Conservation (phyloP, 1,140 invertebrate species). For the Papilio helenus region DNA sequence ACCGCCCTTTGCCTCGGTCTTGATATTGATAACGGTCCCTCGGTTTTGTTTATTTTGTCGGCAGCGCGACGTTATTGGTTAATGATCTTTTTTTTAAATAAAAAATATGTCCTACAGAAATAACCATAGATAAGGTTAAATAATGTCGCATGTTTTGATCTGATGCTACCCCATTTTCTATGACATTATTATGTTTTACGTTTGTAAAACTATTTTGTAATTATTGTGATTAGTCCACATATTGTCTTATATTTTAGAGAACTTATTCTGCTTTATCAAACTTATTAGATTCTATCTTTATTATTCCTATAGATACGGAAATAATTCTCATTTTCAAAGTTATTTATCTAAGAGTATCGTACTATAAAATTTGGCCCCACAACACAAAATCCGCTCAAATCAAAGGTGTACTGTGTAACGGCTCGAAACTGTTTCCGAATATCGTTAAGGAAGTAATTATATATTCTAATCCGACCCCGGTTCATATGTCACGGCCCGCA, state of each 20-base stretch:
- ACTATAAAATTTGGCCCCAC: background rate
- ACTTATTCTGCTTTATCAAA: background rate
- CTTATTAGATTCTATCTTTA: no score
- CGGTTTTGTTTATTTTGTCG: constrained; percentile 76
- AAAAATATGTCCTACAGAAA: constrained; percentile 49
- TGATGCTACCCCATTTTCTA: background rate
- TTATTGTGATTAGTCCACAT: background rate
- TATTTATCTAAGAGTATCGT: background rate
- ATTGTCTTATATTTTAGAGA: background rate
- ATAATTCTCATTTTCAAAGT: background rate
- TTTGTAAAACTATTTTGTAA: background rate
- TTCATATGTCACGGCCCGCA: constrained; percentile 76
- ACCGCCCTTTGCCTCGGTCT: constrained; percentile 60
- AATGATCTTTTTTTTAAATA: constrained; percentile 64
- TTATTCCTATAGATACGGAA: background rate
- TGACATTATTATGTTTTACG: background rate
- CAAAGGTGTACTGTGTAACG: constrained; percentile 49
- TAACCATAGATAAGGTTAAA: constrained; percentile 50
- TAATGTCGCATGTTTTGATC: constrained; percentile 32
- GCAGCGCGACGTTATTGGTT: constrained; percentile 60
- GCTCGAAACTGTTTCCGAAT: constrained; percentile 73
- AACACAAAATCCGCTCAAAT: constrained; percentile 3
- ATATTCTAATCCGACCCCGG: constrained; percentile 80
- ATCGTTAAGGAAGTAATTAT: constrained; percentile 82
- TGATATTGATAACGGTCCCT: constrained; percentile 68